These are phyloP conservation scores for Caenorhabditis zanzibari DNA, from an alignment of 2,888 invertebrate species.

Conservation along the genomic window DNA sequence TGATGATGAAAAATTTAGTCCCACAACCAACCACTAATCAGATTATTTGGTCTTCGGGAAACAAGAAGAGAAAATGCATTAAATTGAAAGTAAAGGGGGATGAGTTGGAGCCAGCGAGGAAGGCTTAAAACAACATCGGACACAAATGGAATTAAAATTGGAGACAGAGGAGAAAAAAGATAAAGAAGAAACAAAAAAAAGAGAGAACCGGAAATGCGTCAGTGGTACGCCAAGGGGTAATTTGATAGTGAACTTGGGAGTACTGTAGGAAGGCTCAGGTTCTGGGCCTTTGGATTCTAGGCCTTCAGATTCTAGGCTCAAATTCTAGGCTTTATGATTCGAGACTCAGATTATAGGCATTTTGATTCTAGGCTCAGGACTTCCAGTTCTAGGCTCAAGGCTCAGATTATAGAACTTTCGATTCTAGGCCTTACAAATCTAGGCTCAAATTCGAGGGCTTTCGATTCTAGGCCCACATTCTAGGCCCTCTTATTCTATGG, in stretches of 20 bases:
- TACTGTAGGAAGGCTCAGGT: too few relatives aligned
- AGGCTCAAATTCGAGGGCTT: too few relatives aligned
- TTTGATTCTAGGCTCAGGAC: too few relatives aligned
- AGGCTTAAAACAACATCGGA: conserved; percentile 25
- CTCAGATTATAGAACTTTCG: too few relatives aligned
- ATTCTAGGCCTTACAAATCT: too few relatives aligned
- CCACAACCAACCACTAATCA: conserved; percentile 12
- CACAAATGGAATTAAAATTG: conserved; percentile 32
- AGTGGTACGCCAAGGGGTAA: not conserved
- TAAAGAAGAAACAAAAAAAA: not conserved
- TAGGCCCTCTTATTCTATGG: too few relatives aligned
- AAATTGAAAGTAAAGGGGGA: conserved; percentile 10
- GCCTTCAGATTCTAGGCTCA: too few relatives aligned
- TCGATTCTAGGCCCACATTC: too few relatives aligned
- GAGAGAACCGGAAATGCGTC: not conserved
- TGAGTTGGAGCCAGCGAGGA: not conserved
- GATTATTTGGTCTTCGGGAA: conserved; percentile 17
- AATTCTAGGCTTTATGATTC: too few relatives aligned
- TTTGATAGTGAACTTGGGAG: not conserved
- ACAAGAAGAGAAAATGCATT: conserved; percentile 14
- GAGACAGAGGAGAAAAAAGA: not conserved
- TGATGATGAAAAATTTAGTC: not conserved
- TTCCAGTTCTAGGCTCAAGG: too few relatives aligned
- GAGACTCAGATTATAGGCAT: too few relatives aligned
- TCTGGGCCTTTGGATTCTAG: too few relatives aligned